Base-by-base conservation (phyloP, 2,888 invertebrate species). In the Rambutsinella grinnellia region DNA sequence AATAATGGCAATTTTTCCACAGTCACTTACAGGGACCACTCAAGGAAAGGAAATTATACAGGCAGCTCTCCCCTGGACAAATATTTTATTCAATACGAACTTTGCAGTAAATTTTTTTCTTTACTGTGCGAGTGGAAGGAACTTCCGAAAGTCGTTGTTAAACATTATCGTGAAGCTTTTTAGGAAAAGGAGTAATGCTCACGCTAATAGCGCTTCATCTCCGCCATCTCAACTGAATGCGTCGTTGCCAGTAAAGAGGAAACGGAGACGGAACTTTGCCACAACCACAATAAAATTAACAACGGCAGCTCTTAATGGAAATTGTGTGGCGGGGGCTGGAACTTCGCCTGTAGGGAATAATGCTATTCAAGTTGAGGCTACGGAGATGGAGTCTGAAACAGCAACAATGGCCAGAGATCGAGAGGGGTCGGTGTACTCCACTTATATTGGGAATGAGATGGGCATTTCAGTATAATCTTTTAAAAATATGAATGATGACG, bases 91-190 rank as follows among this genome's bases (percentile, higher is more conserved):
- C 87, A 89, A 93, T 85, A 92, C 92, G 3, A 94, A 94, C 87
- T 95, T 93, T 85, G 93, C 93, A 51, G 93, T 94, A 69, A 94
- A 94, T 87, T 94, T 94, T 85, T 89, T 92, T 1, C 88, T 95
- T 51, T 95, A 95, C 87, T 94, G 94, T 87, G 89, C 92, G 57
- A 92, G 91, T 84, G 94, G 94, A 0, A 92, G 93, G 85, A 94
- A 94, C 36, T 36, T 36, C 36, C 36, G 36, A 13, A 36, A 36
- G 36, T 36, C 36, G 5, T 13, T 36, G 13, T 5, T 36, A 36
- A 36, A 13, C 36, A 36, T 36, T 13, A 13, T 13, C 5, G 6
- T 8, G 6, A 36, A 36, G 36, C 36, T 36, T 36, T 36, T 5
- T 13, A 13, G 36, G 13, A 36, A 36, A 13, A 8, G 6, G 5